Conservation (phyloP, 2,888 invertebrate species). For the Pocota personata region DNA sequence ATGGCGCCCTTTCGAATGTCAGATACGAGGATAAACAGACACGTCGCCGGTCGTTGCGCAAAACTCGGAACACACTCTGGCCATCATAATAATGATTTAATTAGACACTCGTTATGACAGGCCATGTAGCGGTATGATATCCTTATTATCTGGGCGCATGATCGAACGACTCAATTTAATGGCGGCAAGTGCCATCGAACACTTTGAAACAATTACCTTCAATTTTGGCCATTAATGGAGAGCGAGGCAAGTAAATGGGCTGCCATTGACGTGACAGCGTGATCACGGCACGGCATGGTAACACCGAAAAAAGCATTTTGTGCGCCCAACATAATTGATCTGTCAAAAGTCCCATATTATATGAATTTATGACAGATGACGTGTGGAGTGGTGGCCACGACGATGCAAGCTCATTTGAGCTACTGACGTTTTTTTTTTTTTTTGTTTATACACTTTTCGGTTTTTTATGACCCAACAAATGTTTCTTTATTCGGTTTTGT, state of each 20-base stretch:
- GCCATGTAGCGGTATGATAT: slow-evolving; percentile 65
- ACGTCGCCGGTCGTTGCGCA: slow-evolving; percentile 9
- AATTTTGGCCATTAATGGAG: slow-evolving; percentile 65
- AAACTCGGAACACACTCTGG: neutral
- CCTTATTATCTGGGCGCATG: slow-evolving; percentile 64
- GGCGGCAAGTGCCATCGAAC: slow-evolving; percentile 65
- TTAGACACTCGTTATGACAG: slow-evolving; percentile 71
- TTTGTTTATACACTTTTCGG: neutral
- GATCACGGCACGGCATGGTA: slow-evolving; percentile 52
- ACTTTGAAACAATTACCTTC: slow-evolving; percentile 69
- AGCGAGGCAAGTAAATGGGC: slow-evolving; percentile 61
- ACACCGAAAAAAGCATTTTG: slow-evolving; percentile 29
- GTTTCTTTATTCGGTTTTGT: slow-evolving; percentile 13
- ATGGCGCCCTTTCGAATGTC: slow-evolving; percentile 48
- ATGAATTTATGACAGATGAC: slow-evolving; percentile 69
- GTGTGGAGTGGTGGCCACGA: slow-evolving; percentile 56
- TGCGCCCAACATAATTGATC: slow-evolving; percentile 68
- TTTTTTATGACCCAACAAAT: slow-evolving; percentile 47
- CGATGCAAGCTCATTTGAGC: slow-evolving; percentile 56
- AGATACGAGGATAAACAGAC: neutral
- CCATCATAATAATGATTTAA: slow-evolving; percentile 71
- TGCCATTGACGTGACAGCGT: slow-evolving; percentile 70
- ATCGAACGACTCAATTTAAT: slow-evolving; percentile 69
- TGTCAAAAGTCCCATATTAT: slow-evolving; percentile 71
- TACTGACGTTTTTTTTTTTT: slow-evolving; percentile 53